Evolutionary conservation across 2,888 invertebrate genomes (phyloP), one percentile per base, ranked within the genome.

Genomic region (Trilocha varians): DNA sequence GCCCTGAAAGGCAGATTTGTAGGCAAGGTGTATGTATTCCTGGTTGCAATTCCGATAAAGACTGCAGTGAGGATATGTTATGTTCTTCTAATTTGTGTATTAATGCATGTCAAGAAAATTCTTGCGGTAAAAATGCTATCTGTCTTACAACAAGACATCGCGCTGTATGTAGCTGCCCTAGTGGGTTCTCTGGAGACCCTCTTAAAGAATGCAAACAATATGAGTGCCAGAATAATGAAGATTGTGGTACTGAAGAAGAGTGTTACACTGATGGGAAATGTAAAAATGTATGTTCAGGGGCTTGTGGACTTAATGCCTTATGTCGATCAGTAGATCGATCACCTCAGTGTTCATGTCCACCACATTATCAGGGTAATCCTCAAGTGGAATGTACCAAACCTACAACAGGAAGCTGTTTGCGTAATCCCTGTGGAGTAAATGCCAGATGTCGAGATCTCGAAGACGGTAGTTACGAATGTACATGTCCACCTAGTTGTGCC

Each of bases 161-260:
- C 34, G 91, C 94, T 36, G 88, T 96, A 3, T 97, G 97, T 65
- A 88, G 94, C 44, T 97, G 97, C 64, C 94, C 95, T 0, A 93
- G 94, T 61, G 95, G 96, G 13, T 94, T 88, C 62, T 92, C 92
- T 52, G 95, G 95, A 0, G 93, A 95, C 64, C 94, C 95, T 0
- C 89, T 88, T 44, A 90, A 88, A 49, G 89, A 90, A 59, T 95
- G 95, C 59, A 88, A 89, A 47, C 88, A 91, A 48, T 91, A 93
- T 50, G 94, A 95, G 77, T 96, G 96, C 57, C 86, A 89, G 41
- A 83, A 85, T 38, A 91, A 94, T 64, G 87, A 88, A 6, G 95
- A 96, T 58, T 96, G 96, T 62, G 92, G 92, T 40, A 61, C 87
- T 2, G 93, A 91, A 57, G 94, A 95, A 71, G 88, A 89, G 50